Evolutionary conservation across 2,888 invertebrate species (phyloP), one percentile per base, ranked within the genome.

Genomic region (Lysandra coridon): DNA sequence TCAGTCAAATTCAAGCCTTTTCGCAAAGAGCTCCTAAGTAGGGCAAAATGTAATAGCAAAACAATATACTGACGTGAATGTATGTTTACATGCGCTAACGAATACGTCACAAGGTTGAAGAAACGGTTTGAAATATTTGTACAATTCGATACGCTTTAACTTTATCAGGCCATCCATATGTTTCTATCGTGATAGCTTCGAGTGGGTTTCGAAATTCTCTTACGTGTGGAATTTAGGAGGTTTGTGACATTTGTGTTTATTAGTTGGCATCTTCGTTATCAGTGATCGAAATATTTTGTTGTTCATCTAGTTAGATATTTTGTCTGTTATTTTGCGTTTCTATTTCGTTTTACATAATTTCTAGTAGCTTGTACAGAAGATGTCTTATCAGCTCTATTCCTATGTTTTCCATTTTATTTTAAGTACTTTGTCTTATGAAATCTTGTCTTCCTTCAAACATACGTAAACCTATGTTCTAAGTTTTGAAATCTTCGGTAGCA

Each of bases 1-100:
- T 17, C 17, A 57, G 3, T 62, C 5, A 10, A 62, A 62, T 10
- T 7, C 62, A 6, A 62, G 62, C 7, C 7, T 23, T 10, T 23
- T 23, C 23, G 7, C 23, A 23, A 17, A 53, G 12, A 57, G 3
- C 10, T 30, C 23, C 10, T 30, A 30, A 64, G 10, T 64, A 30
- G 30, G 12, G 30, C 30, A 64, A 64, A 30, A 30, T 64, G 12
- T 7, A 23, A 64, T 64, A 64, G 6, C 12, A 30, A 30, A 23
- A 30, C 10, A n/a, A n/a, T n/a, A 76, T 33, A 30, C 53, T 76
- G 53, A 76, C 57, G 44, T 53, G 49, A 53, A 53, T 30, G 75
- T 33, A 30, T 76, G 76, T 76, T 76, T 76, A 76, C 76, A 17
- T 76, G 76, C 17, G 33, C 33, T 57, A 76, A 57, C 76, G 7